Evolutionary conservation across 53 echinoderm and acorn worm genomes (phyloP).

Genomic region (Apostichopus leukothele): DNA sequence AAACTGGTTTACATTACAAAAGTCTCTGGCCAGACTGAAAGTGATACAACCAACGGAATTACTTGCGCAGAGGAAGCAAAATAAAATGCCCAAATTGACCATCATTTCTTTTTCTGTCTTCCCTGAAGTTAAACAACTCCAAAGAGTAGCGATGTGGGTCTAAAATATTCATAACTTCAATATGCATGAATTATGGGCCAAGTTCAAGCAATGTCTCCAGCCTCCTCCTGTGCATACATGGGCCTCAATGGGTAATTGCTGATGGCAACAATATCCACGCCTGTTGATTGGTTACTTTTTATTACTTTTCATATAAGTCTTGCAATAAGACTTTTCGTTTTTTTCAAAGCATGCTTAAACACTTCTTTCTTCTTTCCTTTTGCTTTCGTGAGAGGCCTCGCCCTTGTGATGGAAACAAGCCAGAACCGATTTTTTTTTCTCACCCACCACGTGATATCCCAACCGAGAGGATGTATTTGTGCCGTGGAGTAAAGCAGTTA

Average conservation of each 20-base stretch:
- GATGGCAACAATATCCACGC: slow-evolving; percentile 11
- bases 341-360: not conserved
- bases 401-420: slow-evolving; percentile 42
- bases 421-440: slow-evolving; percentile 36
- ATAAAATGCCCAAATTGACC: no score
- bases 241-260: slow-evolving; percentile 13
- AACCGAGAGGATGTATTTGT: slow-evolving; percentile 40
- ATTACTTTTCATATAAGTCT: slow-evolving; percentile 34
- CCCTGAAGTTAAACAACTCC: not conserved
- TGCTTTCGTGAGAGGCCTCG: slow-evolving; percentile 24
- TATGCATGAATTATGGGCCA: slow-evolving; percentile 6
- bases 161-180: slow-evolving; percentile 15
- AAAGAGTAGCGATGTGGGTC: not conserved
- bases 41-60: no score
- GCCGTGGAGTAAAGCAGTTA: slow-evolving; percentile 43
- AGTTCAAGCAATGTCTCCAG: slow-evolving; percentile 22
- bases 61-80: no score
- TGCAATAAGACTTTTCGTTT: slow-evolving; percentile 1
- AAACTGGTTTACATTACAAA: no score
- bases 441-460: slow-evolving; percentile 31
- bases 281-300: slow-evolving; percentile 42
- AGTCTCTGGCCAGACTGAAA: no score
- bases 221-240: not conserved
- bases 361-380: not conserved
- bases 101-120: not conserved